Percentiles rank a stretch among this genome's conserved stretches.
These are phyloP conservation scores for Myiozetetes cayanensis DNA, from an alignment of 2,113 vertebrate genomes.

Conservation along the genomic window DNA sequence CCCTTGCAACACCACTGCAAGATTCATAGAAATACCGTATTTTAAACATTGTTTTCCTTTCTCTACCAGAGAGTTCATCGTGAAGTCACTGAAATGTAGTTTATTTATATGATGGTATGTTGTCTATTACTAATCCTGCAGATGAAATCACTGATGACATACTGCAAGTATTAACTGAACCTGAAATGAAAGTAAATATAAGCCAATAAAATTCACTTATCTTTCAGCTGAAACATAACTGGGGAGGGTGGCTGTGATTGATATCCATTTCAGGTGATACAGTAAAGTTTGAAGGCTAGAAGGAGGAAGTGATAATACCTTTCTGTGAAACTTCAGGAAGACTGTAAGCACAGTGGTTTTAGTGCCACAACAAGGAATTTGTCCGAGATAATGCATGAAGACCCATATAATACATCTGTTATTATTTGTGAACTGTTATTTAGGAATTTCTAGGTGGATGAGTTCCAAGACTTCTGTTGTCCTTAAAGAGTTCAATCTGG, in stretches of 20 bases:
- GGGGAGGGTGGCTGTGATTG: background rate
- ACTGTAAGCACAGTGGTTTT: background rate
- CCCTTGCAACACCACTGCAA: background rate
- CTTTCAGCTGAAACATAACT: background rate
- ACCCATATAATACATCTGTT: background rate
- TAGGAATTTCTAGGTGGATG: background rate
- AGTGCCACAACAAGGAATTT: background rate
- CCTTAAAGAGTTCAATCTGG: background rate
- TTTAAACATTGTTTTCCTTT: background rate
- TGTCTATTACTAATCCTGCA: background rate
- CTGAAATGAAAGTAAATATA: background rate
- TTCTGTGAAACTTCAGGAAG: background rate
- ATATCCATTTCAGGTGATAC: background rate
- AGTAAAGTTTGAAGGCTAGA: background rate
- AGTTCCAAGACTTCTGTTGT: conserved; percentile 8
- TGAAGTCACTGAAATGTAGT: background rate
- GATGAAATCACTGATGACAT: background rate
- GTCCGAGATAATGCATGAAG: background rate
- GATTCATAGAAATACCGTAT: background rate
- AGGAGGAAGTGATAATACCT: background rate
- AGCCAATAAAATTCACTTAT: background rate
- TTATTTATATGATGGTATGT: background rate
- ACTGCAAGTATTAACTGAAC: background rate
- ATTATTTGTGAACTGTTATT: background rate
- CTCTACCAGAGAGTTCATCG: background rate